Conservation (phyloP, 2,888 invertebrate genomes). For the Chironomus riparius region DNA sequence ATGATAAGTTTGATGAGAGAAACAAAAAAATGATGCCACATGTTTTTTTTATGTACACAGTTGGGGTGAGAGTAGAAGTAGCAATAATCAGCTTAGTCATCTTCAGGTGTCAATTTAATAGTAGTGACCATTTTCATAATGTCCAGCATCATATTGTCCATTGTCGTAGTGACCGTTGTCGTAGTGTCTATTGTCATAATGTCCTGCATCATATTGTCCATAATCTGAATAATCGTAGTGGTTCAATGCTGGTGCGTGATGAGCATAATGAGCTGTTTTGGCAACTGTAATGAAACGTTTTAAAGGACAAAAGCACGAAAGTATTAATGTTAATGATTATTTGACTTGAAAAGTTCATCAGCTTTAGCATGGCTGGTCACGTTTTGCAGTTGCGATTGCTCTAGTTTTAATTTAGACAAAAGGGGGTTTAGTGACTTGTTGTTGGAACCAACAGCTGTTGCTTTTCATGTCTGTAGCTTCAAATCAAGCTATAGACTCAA, state of each 20-base stretch:
- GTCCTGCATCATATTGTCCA: constrained; percentile 9
- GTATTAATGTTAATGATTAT: not conserved
- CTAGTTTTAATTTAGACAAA: too few relatives aligned
- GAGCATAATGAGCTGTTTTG: constrained; percentile 7
- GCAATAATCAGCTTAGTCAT: not conserved
- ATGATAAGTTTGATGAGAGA: not conserved
- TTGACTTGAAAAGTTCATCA: too few relatives aligned
- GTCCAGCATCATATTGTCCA: not conserved
- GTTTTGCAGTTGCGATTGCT: not conserved
- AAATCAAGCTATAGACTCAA: too few relatives aligned
- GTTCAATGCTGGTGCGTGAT: constrained; percentile 7
- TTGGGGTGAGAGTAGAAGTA: too few relatives aligned
- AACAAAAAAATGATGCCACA: not conserved
- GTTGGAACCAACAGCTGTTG: too few relatives aligned
- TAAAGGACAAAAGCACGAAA: not conserved
- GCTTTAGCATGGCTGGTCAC: not conserved
- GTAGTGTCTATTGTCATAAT: not conserved
- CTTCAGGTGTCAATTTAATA: not conserved
- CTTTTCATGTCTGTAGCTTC: too few relatives aligned
- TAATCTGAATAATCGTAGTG: constrained; percentile 3
- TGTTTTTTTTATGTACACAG: not conserved
- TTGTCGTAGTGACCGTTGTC: not conserved
- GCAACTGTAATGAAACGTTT: not conserved
- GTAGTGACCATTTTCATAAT: not conserved
- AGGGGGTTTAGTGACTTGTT: too few relatives aligned